Conservation (phyloP, 2,113 vertebrate species). For the Chaenogobius annularis region DNA sequence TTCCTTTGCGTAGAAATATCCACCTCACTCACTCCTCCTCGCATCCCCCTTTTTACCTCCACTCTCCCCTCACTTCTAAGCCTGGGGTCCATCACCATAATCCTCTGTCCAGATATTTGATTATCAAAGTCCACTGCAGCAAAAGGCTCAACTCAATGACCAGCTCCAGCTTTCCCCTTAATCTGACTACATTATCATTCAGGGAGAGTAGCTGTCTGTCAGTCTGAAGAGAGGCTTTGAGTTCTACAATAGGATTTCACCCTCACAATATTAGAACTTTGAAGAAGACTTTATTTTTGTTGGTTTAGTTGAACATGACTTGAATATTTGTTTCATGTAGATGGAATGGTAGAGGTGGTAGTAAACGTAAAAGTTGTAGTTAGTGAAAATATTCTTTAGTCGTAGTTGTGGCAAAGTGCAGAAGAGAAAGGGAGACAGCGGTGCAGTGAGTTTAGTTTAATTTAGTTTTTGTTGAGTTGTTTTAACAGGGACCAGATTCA, state of each 20-base stretch:
- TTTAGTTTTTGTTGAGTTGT: too few species aligned
- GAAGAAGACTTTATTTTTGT: background rate
- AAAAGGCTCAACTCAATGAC: conserved; percentile 28
- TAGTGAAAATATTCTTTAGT: too few species aligned
- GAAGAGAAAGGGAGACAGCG: background rate
- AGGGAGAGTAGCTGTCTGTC: conserved; percentile 6
- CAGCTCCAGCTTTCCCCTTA: conserved; percentile 26
- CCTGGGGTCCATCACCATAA: conserved; percentile 49
- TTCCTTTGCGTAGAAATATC: background rate
- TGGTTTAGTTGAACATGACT: background rate
- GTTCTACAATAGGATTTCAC: conserved; percentile 21
- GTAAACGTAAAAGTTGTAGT: too few species aligned
- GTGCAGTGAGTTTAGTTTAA: too few species aligned
- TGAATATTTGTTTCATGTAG: background rate
- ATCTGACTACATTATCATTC: conserved; percentile 49
- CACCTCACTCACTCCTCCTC: conserved; percentile 4
- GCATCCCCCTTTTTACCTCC: conserved; percentile 22
- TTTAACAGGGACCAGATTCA: too few species aligned
- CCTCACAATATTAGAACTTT: conserved; percentile 7
- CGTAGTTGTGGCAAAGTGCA: too few species aligned
- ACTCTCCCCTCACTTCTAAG: conserved; percentile 29
- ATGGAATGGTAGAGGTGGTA: too few species aligned
- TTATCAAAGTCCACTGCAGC: conserved; percentile 51
- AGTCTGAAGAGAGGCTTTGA: conserved; percentile 30
- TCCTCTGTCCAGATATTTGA: conserved; percentile 53